A percentile compares a stretch with the other conserved stretches of the same genome.
Evolutionary conservation across 2,888 invertebrate species (phyloP).

Genomic region (Rhimphoctona megacephalus): DNA sequence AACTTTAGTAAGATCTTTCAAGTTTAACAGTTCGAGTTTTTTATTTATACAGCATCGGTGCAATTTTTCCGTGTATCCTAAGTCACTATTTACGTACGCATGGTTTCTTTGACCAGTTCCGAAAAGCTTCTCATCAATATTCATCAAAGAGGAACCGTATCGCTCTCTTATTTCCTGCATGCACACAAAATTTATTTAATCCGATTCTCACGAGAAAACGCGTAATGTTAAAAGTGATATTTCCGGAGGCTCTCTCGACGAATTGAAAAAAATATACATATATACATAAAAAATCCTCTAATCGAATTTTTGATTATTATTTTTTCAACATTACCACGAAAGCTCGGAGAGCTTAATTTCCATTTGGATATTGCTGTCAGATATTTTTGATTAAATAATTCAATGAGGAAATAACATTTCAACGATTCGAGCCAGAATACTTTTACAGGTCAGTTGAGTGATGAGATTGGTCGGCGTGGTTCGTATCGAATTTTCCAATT

Average conservation of each 20-base stretch:
- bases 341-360: slow-evolving; percentile 13
- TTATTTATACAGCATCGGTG: not conserved
- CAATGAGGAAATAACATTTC: slow-evolving; percentile 12
- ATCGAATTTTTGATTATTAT: not conserved
- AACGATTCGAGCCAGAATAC: slow-evolving; percentile 7
- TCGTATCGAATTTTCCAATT: slow-evolving; percentile 28
- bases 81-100: not conserved
- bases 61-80: not conserved
- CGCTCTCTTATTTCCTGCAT: not conserved
- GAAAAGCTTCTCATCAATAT: not conserved
- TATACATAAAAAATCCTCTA: not conserved
- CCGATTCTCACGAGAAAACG: slow-evolving; percentile 3
- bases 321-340: not conserved
- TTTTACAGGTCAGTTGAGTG: slow-evolving; percentile 14
- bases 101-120: slow-evolving; percentile 4
- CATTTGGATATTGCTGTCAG: slow-evolving; percentile 5
- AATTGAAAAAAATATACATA: slow-evolving; percentile 6
- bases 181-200: slow-evolving; percentile 4
- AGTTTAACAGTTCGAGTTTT: not conserved
- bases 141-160: slow-evolving; percentile 7
- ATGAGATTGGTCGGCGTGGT: slow-evolving; percentile 23
- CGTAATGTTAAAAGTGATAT: not conserved
- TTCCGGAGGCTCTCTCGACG: not conserved
- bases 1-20: not conserved
- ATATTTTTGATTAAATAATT: slow-evolving; percentile 25